Evolutionary conservation across 2,797 vertebrate species (phyloP), one percentile per base, ranked within the genome.

Genomic region (Ispidina lecontei): DNA sequence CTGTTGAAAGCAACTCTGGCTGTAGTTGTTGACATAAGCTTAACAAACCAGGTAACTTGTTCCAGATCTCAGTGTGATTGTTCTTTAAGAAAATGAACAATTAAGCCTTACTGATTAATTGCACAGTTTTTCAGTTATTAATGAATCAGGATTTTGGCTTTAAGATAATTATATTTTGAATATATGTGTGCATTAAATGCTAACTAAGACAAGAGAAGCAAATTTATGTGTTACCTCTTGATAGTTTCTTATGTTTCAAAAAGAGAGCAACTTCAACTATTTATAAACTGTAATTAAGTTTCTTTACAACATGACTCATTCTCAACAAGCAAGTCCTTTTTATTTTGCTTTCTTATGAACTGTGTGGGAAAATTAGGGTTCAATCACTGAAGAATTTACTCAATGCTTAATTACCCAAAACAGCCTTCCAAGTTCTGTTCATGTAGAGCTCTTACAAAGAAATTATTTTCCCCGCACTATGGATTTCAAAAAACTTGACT

Each of bases 231-330:
- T 87, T 91, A 63, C 60, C 90, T 92, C 89, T 84, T 4, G 3
- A 28, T 93, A 60, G 90, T 81, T 96, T 95, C 80, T 87, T 95
- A 43, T 2, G 23, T 86, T 92, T 93, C 65, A 86, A 89, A 94
- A 95, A 94, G 90, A 95, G 94, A 95, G 81, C 93, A 94, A 82
- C 93, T 95, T 91, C 85, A 81, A 92, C 93, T 94, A 93, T 94
- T 96, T 96, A 95, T 96, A 95, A 96, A 91, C 86, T 90, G 74
- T 91, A 95, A 93, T 96, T 96, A 95, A 94, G 74, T 96, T 92
- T 95, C 96, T 94, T 95, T 95, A 58, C 87, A 85, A 71, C 65
- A 43, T 96, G 94, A 96, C 94, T 96, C 95, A 96, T 94, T 88
- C 95, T 93, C 86, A 90, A 90, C 88, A 92, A 92, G 94, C 83